These are phyloP conservation scores for Emmelina monodactyla DNA, from an alignment of 2,888 invertebrate genomes.

Conservation along the genomic window DNA sequence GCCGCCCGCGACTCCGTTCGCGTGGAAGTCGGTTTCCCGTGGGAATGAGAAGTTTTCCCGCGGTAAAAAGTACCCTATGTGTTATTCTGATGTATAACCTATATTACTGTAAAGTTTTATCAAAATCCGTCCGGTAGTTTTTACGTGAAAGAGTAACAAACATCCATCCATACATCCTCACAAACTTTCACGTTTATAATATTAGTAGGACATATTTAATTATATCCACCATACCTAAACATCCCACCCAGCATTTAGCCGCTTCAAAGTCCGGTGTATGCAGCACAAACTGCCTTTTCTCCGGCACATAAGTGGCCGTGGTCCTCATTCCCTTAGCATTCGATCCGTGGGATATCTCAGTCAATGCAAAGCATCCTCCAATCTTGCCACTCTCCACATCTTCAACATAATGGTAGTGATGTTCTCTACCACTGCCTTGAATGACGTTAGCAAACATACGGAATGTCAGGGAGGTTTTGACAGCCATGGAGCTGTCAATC, in stretches of 20 bases:
- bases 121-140: too few relatives aligned
- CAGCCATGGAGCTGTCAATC: constrained; percentile 68
- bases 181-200: too few relatives aligned
- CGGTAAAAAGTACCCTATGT: too few relatives aligned
- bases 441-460: constrained; percentile 73
- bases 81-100: too few relatives aligned
- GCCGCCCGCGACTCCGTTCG: too few relatives aligned
- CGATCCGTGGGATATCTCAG: constrained; percentile 91
- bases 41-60: too few relatives aligned
- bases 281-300: constrained; percentile 78
- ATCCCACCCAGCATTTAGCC: constrained; percentile 92
- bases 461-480: constrained; percentile 72
- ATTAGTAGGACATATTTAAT: too few relatives aligned
- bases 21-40: too few relatives aligned
- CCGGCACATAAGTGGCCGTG: constrained; percentile 80
- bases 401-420: constrained; percentile 65
- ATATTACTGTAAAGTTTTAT: too few relatives aligned
- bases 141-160: too few relatives aligned
- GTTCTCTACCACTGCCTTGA: constrained; percentile 69
- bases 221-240: too few relatives aligned
- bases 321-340: constrained; percentile 90
- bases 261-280: constrained; percentile 90
- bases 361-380: constrained; percentile 77
- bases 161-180: too few relatives aligned
- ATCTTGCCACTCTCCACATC: constrained; percentile 37